Conservation (phyloP, 2,888 invertebrate genomes). For the Baccha elongata region DNA sequence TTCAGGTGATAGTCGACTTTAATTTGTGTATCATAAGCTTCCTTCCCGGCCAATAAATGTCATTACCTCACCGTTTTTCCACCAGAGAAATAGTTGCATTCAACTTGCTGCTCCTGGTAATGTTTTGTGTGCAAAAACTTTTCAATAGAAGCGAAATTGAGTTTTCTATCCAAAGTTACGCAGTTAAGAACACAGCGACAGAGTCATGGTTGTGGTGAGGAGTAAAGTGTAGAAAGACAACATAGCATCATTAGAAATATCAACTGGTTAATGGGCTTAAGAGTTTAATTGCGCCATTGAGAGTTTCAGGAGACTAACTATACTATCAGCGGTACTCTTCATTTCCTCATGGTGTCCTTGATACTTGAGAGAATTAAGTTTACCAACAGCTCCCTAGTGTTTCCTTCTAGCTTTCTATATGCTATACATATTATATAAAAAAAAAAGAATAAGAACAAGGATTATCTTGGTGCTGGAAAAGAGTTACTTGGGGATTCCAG, state of each 20-base stretch:
- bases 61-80: constrained; percentile 36
- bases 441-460: constrained; percentile 34
- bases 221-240: background rate
- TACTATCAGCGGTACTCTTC: constrained; percentile 23
- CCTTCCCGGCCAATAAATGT: constrained; percentile 67
- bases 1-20: constrained; percentile 70
- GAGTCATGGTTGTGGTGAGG: background rate
- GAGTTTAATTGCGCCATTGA: constrained; percentile 72
- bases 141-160: constrained; percentile 45
- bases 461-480: constrained; percentile 17
- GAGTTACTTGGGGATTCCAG: constrained; percentile 26
- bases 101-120: constrained; percentile 13
- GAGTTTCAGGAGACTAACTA: constrained; percentile 54
- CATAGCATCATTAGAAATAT: constrained; percentile 71
- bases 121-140: constrained; percentile 67
- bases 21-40: constrained; percentile 67
- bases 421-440: too few relatives aligned
- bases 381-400: constrained; percentile 19
- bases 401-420: constrained; percentile 4
- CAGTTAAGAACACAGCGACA: background rate
- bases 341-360: constrained; percentile 13
- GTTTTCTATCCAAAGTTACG: constrained; percentile 49
- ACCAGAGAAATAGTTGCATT: constrained; percentile 17
- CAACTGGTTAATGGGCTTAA: constrained; percentile 72
- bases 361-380: constrained; percentile 3